A percentile compares a stretch with the other conserved stretches of the same genome.
phyloP scores from a whole-genome alignment of 2,888 invertebrate genomes.

The Tethea ocularis region DNA sequence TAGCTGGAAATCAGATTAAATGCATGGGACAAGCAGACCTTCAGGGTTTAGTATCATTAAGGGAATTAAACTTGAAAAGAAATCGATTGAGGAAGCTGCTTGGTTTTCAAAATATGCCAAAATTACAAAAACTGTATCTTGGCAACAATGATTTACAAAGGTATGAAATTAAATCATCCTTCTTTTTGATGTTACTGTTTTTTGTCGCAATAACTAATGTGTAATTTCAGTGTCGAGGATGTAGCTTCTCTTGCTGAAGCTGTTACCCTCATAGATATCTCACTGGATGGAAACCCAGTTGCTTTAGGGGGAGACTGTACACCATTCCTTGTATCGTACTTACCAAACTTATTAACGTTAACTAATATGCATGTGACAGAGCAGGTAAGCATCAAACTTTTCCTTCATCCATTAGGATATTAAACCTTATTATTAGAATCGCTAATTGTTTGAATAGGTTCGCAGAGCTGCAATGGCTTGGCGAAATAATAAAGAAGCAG shows the following conservation, averaged over 20 bases:
- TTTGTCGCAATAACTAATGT: background rate
- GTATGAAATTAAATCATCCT: conserved; percentile 37
- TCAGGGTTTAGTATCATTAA: conserved; percentile 89
- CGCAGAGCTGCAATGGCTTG: conserved; percentile 91
- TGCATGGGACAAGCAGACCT: conserved; percentile 90
- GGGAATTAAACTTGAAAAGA: conserved; percentile 94
- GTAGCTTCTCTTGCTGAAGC: conserved; percentile 92
- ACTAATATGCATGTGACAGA: conserved; percentile 92
- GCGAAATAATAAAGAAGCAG: conserved; percentile 90
- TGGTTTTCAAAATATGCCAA: conserved; percentile 91
- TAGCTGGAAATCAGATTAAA: conserved; percentile 95
- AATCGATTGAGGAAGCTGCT: conserved; percentile 91
- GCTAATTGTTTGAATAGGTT: conserved; percentile 63
- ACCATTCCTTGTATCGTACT: conserved; percentile 91
- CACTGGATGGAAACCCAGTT: conserved; percentile 94
- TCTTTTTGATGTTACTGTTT: background rate
- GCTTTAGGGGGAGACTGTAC: conserved; percentile 91
- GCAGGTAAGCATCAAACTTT: conserved; percentile 69
- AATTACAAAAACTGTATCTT: conserved; percentile 90
- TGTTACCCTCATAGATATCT: conserved; percentile 90
- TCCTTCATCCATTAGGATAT: background rate
- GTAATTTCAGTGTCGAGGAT: conserved; percentile 89
- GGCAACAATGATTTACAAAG: conserved; percentile 91
- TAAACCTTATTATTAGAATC: background rate
- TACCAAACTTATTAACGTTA: conserved; percentile 88